Evolutionary conservation across 2,888 invertebrate species (phyloP), one percentile per base, ranked within the genome.

Genomic region (Priocnemis perturbator): DNA sequence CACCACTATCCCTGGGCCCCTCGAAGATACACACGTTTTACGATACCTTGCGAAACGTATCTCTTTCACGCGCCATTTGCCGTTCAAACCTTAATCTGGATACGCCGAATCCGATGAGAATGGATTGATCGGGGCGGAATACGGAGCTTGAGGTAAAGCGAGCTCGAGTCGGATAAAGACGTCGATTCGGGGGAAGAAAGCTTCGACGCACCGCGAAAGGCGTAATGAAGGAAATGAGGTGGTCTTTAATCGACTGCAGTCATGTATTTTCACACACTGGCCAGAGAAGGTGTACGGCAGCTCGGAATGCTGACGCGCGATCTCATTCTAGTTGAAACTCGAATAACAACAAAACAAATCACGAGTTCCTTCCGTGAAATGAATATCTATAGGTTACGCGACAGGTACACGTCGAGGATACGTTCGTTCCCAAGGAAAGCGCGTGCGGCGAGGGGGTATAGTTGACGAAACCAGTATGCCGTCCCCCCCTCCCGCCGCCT

Each of bases 391-490:
- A 71, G 73, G 67, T 69, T 63, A 73, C 53, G 60, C 30, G 70
- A 67, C 67, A 80, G 70, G 69, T 68, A 77, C 59, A 62, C 60
- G 60, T 52, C 52, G 44, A 9, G 57, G 60, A 72, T 63, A 69
- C 72, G 76, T 78, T 81, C 72, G 76, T 78, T 81, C 71, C 69
- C 76, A 71, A 74, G 72, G 69, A 76, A 69, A 67, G 63, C 67
- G 21, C 48, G 67, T n/a, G n/a, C n/a, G n/a, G n/a, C n/a, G n/a
- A n/a, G 48, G 26, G 63, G 55, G 60, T 60, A 50, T 30, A 60
- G 75, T 76, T 56, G 74, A 37, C 37, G 64, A 76, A 79, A 81
- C 81, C 79, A 76, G 79, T 79, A 81, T 71, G 70, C 52, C 48
- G 68, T 66, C 37, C 37, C 37, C 37, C 2, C 58, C 58, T n/a